Percentiles rank a stretch among this genome's conserved stretches.
phyloP scores from a whole-genome alignment of 2,888 invertebrate genomes.

The Drosophila birchii region DNA sequence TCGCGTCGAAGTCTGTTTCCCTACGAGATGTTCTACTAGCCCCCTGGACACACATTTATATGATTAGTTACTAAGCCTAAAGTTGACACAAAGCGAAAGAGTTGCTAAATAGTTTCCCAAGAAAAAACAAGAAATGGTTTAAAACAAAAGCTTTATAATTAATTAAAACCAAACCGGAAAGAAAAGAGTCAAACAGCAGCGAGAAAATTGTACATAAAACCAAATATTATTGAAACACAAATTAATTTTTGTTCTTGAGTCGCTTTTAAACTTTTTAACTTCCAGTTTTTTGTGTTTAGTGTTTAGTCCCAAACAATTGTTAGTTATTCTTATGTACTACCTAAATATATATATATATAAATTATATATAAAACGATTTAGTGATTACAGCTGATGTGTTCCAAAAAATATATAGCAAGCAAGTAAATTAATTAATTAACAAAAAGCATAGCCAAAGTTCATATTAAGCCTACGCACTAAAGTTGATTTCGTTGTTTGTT shows the following conservation, averaged over 20 bases:
- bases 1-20: conserved; percentile 54
- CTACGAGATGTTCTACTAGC: conserved; percentile 80
- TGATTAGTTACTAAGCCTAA: conserved; percentile 44
- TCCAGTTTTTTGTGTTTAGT: conserved; percentile 46
- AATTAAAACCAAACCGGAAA: conserved; percentile 7
- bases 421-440: conserved; percentile 50
- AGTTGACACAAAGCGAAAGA: conserved; percentile 22
- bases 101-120: conserved; percentile 45
- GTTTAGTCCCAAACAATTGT: conserved; percentile 37
- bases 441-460: conserved; percentile 71
- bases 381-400: conserved; percentile 68
- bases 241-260: conserved; percentile 20
- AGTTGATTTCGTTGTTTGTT: conserved; percentile 46
- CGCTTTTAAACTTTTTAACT: conserved; percentile 41
- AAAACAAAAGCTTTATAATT: conserved; percentile 68
- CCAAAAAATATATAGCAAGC: conserved; percentile 53
- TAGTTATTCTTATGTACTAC: conserved; percentile 34
- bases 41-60: conserved; percentile 24
- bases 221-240: conserved; percentile 15
- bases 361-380: conserved; percentile 40
- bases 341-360: conserved; percentile 19
- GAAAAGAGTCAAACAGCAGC: conserved; percentile 18
- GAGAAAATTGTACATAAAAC: conserved; percentile 35
- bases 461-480: conserved; percentile 47
- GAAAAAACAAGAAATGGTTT: conserved; percentile 50